Conservation (phyloP, 2,797 vertebrate species). For the Pseudomugil gertrudae region DNA sequence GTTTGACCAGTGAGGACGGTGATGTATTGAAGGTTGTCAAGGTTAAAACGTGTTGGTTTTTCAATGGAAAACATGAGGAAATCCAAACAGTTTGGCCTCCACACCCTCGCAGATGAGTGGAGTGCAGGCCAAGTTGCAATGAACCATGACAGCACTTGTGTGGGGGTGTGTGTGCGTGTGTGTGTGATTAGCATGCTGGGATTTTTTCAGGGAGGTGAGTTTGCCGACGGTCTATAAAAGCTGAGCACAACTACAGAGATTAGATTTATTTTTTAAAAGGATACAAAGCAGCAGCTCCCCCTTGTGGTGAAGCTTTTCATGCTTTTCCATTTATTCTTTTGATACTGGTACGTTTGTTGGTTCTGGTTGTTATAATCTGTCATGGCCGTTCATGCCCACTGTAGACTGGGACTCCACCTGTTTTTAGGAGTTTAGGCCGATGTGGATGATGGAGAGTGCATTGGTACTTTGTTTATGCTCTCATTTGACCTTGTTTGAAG, state of each 20-base stretch:
- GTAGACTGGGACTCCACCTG: neutral
- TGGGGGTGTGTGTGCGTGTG: neutral
- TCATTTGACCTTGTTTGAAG: neutral
- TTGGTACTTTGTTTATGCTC: conserved; percentile 1
- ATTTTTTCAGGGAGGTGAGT: conserved; percentile 7
- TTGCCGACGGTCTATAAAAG: neutral
- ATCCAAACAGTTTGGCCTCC: neutral
- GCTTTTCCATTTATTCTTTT: conserved; percentile 1
- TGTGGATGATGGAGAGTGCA: neutral
- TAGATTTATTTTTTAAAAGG: neutral
- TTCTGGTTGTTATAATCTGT: neutral
- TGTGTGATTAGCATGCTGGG: neutral
- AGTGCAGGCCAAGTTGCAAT: neutral
- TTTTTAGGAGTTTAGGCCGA: neutral
- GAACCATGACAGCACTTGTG: neutral
- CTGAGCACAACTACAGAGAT: neutral
- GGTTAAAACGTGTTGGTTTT: neutral
- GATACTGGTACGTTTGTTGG: neutral
- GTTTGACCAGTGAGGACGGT: neutral
- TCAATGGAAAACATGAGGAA: conserved; percentile 8
- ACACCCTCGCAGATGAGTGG: neutral
- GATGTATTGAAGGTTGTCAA: neutral
- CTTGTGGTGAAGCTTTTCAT: conserved; percentile 27
- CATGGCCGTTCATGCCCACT: neutral
- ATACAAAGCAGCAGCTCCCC: conserved; percentile 25